These are phyloP conservation scores for Uropsilus gracilis DNA, from an alignment of 2,113 vertebrate genomes.

Conservation along the genomic window DNA sequence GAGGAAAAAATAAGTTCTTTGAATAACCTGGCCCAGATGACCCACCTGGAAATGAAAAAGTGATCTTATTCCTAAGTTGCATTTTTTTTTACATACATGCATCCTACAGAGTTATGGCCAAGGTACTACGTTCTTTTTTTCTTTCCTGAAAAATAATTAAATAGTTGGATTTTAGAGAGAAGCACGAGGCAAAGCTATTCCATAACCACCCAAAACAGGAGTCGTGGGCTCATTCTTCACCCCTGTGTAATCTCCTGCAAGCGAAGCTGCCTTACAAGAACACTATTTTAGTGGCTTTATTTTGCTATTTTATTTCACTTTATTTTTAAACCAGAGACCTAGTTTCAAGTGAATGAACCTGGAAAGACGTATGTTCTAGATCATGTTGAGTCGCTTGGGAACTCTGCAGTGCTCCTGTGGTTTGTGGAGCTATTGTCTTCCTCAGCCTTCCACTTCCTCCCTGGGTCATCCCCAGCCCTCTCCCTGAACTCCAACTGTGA, in stretches of 20 bases:
- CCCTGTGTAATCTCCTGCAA: not conserved
- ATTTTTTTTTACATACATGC: not conserved
- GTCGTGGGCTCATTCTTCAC: not conserved
- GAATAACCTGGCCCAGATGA: not conserved
- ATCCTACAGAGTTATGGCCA: not conserved
- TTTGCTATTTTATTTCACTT: not conserved
- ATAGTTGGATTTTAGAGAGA: not conserved
- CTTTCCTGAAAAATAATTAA: not conserved
- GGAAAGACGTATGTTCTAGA: not conserved
- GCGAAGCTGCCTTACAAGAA: not conserved
- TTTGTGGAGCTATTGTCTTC: too few species aligned
- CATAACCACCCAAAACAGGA: not conserved
- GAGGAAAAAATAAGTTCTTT: not conserved
- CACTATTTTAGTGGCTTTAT: not conserved
- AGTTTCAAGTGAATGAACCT: not conserved
- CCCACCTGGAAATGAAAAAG: not conserved
- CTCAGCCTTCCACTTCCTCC: too few species aligned
- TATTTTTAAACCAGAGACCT: not conserved
- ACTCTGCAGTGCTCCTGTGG: not conserved
- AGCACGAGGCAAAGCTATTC: not conserved
- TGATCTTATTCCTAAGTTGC: not conserved
- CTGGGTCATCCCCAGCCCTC: not conserved
- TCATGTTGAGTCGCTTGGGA: not conserved
- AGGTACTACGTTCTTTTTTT: not conserved
- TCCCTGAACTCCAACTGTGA: not conserved